Percentiles rank a stretch among this genome's conserved stretches.
phyloP scores from a whole-genome alignment of 2,113 vertebrate species.

The Condylura cristata region DNA sequence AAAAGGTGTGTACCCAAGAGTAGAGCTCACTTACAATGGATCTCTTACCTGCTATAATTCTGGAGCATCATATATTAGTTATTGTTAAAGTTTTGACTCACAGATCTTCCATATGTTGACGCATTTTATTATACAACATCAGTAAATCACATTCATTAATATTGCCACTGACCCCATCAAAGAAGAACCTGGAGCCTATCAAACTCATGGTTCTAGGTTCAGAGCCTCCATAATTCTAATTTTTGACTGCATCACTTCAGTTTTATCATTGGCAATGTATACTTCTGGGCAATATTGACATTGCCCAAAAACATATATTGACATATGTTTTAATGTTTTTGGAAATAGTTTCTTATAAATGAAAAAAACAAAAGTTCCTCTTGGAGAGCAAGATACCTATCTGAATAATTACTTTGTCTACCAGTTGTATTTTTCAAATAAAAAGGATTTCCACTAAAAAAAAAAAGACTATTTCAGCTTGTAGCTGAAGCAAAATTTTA shows the following conservation, averaged over 20 bases:
- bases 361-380: neutral
- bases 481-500: neutral
- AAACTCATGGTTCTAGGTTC: neutral
- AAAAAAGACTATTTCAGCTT: neutral
- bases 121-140: neutral
- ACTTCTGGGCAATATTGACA: neutral
- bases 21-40: too few species aligned
- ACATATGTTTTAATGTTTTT: neutral
- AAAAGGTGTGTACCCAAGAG: too few species aligned
- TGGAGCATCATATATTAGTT: neutral
- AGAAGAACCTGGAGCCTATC: neutral
- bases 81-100: slow-evolving; percentile 22
- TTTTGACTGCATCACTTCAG: neutral
- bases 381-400: neutral
- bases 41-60: neutral
- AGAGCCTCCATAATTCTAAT: neutral
- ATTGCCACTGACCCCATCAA: neutral
- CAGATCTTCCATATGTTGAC: slow-evolving; percentile 29
- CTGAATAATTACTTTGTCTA: neutral
- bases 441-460: neutral
- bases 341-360: slow-evolving; percentile 28
- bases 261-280: neutral
- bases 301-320: too few species aligned
- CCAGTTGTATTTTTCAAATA: neutral
- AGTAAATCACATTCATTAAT: neutral